Evolutionary conservation across 2,797 vertebrate species (phyloP).

Genomic region (Loris lydekkerianus): DNA sequence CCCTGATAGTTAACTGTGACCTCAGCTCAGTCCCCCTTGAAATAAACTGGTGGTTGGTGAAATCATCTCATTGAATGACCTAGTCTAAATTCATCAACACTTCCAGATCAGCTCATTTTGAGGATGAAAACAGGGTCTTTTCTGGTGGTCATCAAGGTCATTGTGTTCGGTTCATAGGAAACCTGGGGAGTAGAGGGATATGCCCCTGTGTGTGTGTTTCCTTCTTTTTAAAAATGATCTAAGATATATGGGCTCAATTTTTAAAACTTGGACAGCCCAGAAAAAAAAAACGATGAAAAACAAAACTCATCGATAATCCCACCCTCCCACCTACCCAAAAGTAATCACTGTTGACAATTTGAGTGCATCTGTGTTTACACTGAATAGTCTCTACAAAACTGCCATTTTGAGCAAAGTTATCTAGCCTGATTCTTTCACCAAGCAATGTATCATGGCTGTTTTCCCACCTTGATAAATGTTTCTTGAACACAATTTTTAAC

Average conservation of each 20-base stretch:
- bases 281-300: slow-evolving; percentile 15
- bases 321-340: not conserved
- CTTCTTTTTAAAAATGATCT: slow-evolving; percentile 10
- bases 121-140: not conserved
- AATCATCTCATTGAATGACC: not conserved
- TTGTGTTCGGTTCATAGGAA: not conserved
- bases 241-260: not conserved
- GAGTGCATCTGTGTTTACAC: not conserved
- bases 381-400: not conserved
- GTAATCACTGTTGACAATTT: not conserved
- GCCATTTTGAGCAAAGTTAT: not conserved
- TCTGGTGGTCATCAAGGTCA: not conserved
- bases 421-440: not conserved
- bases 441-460: not conserved
- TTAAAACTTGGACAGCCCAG: not conserved
- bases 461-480: slow-evolving; percentile 43
- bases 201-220: not conserved
- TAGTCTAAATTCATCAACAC: not conserved
- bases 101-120: not conserved
- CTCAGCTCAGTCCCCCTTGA: not conserved
- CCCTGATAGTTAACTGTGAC: not conserved
- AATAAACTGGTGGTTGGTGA: not conserved
- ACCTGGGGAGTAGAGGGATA: not conserved
- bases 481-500: slow-evolving; percentile 68
- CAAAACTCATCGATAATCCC: not conserved